Conservation (phyloP, 2,888 invertebrate species). For the Torymus aiolomorphi region DNA sequence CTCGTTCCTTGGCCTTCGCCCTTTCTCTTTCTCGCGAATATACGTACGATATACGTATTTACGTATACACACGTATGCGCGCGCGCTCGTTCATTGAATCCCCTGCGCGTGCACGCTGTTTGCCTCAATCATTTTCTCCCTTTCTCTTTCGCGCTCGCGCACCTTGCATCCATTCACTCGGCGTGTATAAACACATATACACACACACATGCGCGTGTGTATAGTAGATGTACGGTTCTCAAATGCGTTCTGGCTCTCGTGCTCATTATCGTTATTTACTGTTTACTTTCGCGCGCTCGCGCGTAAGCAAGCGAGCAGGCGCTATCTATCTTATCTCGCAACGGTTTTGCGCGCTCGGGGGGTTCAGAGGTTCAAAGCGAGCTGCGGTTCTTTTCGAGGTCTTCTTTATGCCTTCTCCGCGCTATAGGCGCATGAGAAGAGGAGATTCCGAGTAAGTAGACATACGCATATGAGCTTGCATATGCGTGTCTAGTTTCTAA, state of each 20-base stretch:
- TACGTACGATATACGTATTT: background rate
- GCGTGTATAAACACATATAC: no score
- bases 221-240: no score
- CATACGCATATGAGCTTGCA: no score
- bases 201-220: no score
- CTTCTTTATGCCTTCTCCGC: no score
- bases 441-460: no score
- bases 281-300: conserved; percentile 19
- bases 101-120: background rate
- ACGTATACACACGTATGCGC: no score
- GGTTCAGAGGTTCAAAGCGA: no score
- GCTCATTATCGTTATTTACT: conserved; percentile 28
- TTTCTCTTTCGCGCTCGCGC: conserved; percentile 51
- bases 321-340: conserved; percentile 2
- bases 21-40: conserved; percentile 55
- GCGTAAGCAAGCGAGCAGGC: no score
- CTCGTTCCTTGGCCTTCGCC: conserved; percentile 43
- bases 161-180: conserved; percentile 14
- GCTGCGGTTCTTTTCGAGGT: no score
- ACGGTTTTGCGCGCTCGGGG: no score
- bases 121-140: conserved; percentile 45
- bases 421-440: no score
- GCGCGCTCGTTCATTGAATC: conserved; percentile 32
- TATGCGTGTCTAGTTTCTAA: conserved; percentile 2
- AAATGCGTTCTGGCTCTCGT: background rate